Percentiles rank a stretch among this genome's conserved stretches.
These are phyloP conservation scores for Neodon shergylaensis DNA, from an alignment of 2,113 vertebrate species.

Conservation along the genomic window DNA sequence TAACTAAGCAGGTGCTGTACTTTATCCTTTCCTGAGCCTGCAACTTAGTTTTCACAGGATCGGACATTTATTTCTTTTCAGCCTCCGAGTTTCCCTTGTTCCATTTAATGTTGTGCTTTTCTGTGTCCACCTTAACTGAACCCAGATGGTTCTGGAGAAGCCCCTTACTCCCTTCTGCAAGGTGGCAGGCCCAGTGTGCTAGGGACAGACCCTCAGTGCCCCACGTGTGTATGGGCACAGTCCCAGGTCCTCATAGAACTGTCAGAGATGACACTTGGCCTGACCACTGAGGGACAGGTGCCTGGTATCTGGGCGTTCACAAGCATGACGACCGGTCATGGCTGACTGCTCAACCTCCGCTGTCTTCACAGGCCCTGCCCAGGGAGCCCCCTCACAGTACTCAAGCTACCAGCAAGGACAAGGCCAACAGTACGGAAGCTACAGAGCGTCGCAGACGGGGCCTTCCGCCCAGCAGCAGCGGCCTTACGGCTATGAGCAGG, in stretches of 20 bases:
- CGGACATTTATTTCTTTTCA: accelerated
- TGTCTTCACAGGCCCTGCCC: conserved; percentile 87
- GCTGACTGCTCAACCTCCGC: background rate
- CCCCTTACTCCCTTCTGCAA: background rate
- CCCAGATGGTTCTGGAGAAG: background rate
- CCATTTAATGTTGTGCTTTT: accelerated
- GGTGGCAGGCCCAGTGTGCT: background rate
- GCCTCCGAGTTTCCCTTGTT: accelerated
- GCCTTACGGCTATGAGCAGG: conserved; percentile 96
- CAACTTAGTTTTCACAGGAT: background rate
- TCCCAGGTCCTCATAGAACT: background rate
- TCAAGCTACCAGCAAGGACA: conserved; percentile 96
- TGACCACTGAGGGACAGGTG: background rate
- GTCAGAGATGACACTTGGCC: background rate
- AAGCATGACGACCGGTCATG: accelerated
- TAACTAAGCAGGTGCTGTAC: no score
- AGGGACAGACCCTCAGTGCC: background rate
- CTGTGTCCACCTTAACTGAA: accelerated
- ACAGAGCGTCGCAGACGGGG: conserved; percentile 92
- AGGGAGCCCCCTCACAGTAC: conserved; percentile 94
- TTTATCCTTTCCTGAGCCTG: background rate
- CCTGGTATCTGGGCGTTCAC: accelerated
- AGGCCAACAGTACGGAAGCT: conserved; percentile 94
- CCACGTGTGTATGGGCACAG: accelerated
- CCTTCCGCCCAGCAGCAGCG: conserved; percentile 93